phyloP scores from a whole-genome alignment of 2,888 invertebrate species.

The Sceliomorpha sp. region DNA sequence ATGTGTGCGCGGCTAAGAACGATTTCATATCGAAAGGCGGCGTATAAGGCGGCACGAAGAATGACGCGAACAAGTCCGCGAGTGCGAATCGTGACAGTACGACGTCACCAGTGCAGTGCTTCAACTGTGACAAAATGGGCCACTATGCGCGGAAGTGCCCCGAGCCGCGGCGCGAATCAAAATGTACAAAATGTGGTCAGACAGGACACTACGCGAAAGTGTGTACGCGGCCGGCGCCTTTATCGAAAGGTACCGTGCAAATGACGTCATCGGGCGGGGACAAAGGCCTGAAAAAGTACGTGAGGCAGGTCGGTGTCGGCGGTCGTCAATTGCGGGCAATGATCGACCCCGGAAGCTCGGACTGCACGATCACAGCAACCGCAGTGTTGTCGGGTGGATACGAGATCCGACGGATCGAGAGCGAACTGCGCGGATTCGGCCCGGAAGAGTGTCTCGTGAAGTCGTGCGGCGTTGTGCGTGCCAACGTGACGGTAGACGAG shows the following conservation, averaged over 20 bases:
- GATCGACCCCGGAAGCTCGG: too few species aligned
- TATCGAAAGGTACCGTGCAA: constrained; percentile 5
- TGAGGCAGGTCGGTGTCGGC: constrained; percentile 23
- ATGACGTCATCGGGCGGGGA: neutral
- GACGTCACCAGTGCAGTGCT: neutral
- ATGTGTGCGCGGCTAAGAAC: too few species aligned
- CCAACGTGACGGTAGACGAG: too few species aligned
- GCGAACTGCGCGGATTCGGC: too few species aligned
- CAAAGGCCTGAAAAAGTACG: neutral
- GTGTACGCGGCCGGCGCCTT: constrained; percentile 2
- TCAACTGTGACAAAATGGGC: neutral
- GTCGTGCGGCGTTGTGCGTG: too few species aligned
- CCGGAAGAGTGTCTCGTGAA: too few species aligned
- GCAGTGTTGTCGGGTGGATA: too few species aligned
- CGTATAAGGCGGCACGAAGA: constrained; percentile 1
- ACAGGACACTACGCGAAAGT: constrained; percentile 1
- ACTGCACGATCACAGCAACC: too few species aligned
- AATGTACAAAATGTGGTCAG: constrained; percentile 9
- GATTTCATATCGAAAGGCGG: too few species aligned
- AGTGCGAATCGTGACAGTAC: constrained; percentile 2
- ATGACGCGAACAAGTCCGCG: neutral
- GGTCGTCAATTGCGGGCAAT: constrained; percentile 21
- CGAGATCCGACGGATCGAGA: too few species aligned
- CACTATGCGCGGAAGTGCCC: constrained; percentile 12
- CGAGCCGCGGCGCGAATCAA: neutral